Percentiles rank a stretch among this genome's conserved stretches.
Conservation (phyloP, 2,113 vertebrate genomes). For the Centropristis striata region DNA sequence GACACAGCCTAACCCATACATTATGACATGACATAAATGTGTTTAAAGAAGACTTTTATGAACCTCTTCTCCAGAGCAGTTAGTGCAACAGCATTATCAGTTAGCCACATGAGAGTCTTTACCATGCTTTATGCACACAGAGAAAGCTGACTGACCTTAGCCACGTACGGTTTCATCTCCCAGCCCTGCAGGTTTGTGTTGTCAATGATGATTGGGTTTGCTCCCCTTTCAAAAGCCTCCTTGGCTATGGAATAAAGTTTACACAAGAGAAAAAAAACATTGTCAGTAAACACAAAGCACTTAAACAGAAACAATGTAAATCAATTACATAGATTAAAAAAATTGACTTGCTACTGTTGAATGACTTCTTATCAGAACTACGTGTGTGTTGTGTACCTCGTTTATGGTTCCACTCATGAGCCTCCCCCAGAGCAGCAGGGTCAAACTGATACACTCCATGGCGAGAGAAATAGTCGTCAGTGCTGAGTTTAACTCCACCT, state of each 20-base stretch:
- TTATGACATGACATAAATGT: not conserved
- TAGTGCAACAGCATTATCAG: not conserved
- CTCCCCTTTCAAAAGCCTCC: slow-evolving; percentile 91
- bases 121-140: not conserved
- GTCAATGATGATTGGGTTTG: slow-evolving; percentile 95
- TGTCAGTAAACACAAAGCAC: not conserved
- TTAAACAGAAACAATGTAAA: slow-evolving; percentile 3
- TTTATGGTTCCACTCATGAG: slow-evolving; percentile 95
- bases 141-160: slow-evolving; percentile 88
- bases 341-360: not conserved
- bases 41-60: not conserved
- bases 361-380: not conserved
- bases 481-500: slow-evolving; percentile 90
- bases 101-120: not conserved
- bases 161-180: slow-evolving; percentile 98
- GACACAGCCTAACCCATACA: not conserved
- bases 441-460: slow-evolving; percentile 90
- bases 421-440: slow-evolving; percentile 87
- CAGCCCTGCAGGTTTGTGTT: slow-evolving; percentile 97
- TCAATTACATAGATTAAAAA: not conserved
- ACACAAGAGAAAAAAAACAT: slow-evolving; percentile 24
- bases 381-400: slow-evolving; percentile 85
- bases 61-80: not conserved
- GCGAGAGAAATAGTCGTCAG: slow-evolving; percentile 93
- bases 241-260: slow-evolving; percentile 84